A percentile compares a stretch with the other conserved stretches of the same genome.
Conservation (phyloP, 37 sponge, comb jelly and placozoan genomes). For the Aplysina aerophoba region DNA sequence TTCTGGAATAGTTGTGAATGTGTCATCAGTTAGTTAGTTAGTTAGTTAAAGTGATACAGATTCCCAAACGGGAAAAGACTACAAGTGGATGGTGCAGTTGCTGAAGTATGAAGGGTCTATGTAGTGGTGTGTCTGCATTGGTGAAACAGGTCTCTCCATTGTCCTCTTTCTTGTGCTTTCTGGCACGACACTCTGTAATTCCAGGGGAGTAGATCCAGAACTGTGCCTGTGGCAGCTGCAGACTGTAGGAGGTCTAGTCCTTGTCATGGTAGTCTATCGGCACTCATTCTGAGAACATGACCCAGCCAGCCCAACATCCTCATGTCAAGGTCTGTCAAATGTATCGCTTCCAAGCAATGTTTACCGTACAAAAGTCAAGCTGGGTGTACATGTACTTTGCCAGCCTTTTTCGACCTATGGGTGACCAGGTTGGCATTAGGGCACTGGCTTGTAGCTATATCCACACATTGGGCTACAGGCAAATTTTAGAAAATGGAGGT, state of each 20-base stretch:
- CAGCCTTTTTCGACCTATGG: too few species aligned
- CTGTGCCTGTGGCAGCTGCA: conserved; percentile 6
- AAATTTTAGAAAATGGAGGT: too few species aligned
- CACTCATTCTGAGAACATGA: not conserved
- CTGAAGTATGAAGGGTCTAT: too few species aligned
- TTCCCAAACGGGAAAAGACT: conserved; percentile 3
- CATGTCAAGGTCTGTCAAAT: too few species aligned
- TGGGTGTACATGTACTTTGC: too few species aligned
- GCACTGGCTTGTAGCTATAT: too few species aligned
- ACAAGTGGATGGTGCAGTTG: not conserved
- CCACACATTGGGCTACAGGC: too few species aligned
- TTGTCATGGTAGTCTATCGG: not conserved
- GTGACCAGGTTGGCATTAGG: too few species aligned
- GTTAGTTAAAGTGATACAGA: conserved; percentile 2
- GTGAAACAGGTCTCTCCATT: too few species aligned
- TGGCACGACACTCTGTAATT: conserved; percentile 2
- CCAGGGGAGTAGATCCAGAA: not conserved
- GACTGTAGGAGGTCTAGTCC: not conserved
- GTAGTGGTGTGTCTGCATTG: not conserved
- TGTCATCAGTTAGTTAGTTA: not conserved
- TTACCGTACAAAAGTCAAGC: too few species aligned
- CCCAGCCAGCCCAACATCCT: too few species aligned
- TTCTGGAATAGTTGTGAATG: not conserved
- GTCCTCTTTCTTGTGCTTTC: conserved; percentile 3
- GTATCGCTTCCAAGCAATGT: too few species aligned